A percentile compares a stretch with the other conserved stretches of the same genome.
Evolutionary conservation across 1,140 invertebrate species (phyloP).

Genomic region (Augochlora pura): DNA sequence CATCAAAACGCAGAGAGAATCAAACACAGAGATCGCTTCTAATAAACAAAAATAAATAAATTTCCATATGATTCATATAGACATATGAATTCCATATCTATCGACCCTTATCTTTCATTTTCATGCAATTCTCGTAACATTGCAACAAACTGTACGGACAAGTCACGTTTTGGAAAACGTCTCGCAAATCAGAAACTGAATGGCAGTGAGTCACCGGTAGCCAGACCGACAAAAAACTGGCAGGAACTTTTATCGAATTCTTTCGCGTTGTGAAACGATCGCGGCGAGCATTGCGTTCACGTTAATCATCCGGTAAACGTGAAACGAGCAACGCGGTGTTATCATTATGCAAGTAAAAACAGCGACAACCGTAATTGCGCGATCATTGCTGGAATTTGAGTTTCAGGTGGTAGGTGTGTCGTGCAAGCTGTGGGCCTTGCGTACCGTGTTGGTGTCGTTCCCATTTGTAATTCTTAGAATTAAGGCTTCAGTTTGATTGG

Average conservation of each 20-base stretch:
- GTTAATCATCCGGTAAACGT: not conserved
- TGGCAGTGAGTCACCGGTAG: constrained; percentile 2
- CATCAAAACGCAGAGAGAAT: too few relatives aligned
- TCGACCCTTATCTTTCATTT: too few relatives aligned
- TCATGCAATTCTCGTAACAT: too few relatives aligned
- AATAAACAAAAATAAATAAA: too few relatives aligned
- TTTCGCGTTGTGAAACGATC: not conserved
- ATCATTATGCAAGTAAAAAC: constrained; percentile 1
- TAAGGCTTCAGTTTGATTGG: not conserved
- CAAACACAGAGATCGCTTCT: too few relatives aligned
- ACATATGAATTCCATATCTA: too few relatives aligned
- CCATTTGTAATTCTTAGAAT: not conserved
- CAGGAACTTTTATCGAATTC: constrained; percentile 1
- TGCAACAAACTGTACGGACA: too few relatives aligned
- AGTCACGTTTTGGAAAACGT: not conserved
- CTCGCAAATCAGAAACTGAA: not conserved
- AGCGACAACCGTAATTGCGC: not conserved
- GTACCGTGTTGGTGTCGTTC: constrained; percentile 2
- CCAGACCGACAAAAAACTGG: not conserved
- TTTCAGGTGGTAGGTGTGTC: not conserved
- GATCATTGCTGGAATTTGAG: not conserved
- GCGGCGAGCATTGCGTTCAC: not conserved
- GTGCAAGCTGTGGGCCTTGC: not conserved
- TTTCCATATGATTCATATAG: too few relatives aligned
- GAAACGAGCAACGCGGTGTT: not conserved